Evolutionary conservation across 2,888 invertebrate genomes (phyloP).

Genomic region (Trichogramma evanescens): DNA sequence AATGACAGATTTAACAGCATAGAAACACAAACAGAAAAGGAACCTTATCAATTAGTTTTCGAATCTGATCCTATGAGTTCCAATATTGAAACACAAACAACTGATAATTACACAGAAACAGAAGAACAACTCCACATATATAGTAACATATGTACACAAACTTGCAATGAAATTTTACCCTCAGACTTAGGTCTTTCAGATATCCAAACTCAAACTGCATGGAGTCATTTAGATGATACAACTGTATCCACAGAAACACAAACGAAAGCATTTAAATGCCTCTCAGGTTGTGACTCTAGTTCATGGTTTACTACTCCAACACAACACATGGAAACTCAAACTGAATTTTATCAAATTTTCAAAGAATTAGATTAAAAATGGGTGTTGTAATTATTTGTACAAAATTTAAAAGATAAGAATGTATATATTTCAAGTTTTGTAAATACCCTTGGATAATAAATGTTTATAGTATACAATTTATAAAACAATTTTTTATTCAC

Average conservation of each 20-base stretch:
- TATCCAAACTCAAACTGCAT: constrained; percentile 61
- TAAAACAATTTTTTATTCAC: constrained; percentile 17
- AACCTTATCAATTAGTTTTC: constrained; percentile 36
- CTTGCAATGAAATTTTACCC: constrained; percentile 53
- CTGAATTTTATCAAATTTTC: constrained; percentile 46
- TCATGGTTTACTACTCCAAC: constrained; percentile 42
- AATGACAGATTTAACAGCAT: constrained; percentile 37
- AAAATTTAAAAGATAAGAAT: constrained; percentile 1
- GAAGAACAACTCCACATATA: constrained; percentile 46
- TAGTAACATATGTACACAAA: constrained; percentile 51
- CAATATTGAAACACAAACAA: constrained; percentile 59
- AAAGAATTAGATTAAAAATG: constrained; percentile 29
- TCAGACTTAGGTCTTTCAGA: constrained; percentile 54
- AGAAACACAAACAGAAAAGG: constrained; percentile 44
- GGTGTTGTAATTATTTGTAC: background rate
- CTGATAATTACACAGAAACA: constrained; percentile 42
- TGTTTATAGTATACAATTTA: constrained; percentile 15
- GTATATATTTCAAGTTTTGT: constrained; percentile 15
- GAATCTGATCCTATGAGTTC: constrained; percentile 46
- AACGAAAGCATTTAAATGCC: constrained; percentile 41
- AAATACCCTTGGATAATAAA: constrained; percentile 13
- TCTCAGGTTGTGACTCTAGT: constrained; percentile 29
- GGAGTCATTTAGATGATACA: constrained; percentile 51
- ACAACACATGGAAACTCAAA: constrained; percentile 53
- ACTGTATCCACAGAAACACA: constrained; percentile 58